Base-by-base conservation (phyloP, 2,888 invertebrate species). In the Oligia strigilis region DNA sequence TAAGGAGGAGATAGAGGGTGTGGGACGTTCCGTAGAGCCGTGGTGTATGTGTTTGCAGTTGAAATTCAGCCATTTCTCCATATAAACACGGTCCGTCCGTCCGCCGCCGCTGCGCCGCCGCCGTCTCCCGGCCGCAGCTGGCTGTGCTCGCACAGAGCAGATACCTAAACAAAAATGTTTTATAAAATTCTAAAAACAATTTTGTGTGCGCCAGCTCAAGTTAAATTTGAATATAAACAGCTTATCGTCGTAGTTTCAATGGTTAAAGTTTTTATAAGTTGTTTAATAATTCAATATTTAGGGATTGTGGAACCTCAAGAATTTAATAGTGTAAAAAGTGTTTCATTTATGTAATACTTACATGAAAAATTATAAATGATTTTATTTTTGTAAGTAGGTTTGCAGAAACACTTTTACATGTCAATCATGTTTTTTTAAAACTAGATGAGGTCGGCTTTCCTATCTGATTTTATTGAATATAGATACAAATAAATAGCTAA, bases 31-130 rank as follows among this genome's bases (percentile, higher is more conserved):
- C 5, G 49, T n/a, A 60, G 46, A 52, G 13, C 55, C 65, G 72
- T 73, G 64, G 81, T 81, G 85, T 84, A 83, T 88, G 80, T 90
- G 84, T 91, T 91, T 92, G 89, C 87, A 88, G 88, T 89, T 88
- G 87, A 92, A 93, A 90, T 92, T 92, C 90, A 90, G 88, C 89
- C 87, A 90, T 91, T 91, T 90, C 87, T 86, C 81, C 76, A 77
- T 86, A 89, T 90, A 91, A 92, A 91, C 90, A 90, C 80, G 85
- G 84, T 84, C 84, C 77, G 82, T 80, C 79, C 77, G 80, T 77
- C 78, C 73, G 62, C 17, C 58, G 23, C n/a, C 67, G 29, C 55
- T 62, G 29, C n/a, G 43, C 29, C 40, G 43, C 29, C 40, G 40
- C 43, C 46, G 76, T 69, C 67, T 64, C 65, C 65, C 74, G 72